Percentiles rank a stretch among this genome's conserved stretches.
These are phyloP conservation scores for Agonopterix subpropinquella DNA, from an alignment of 2,888 invertebrate genomes.

Conservation along the genomic window DNA sequence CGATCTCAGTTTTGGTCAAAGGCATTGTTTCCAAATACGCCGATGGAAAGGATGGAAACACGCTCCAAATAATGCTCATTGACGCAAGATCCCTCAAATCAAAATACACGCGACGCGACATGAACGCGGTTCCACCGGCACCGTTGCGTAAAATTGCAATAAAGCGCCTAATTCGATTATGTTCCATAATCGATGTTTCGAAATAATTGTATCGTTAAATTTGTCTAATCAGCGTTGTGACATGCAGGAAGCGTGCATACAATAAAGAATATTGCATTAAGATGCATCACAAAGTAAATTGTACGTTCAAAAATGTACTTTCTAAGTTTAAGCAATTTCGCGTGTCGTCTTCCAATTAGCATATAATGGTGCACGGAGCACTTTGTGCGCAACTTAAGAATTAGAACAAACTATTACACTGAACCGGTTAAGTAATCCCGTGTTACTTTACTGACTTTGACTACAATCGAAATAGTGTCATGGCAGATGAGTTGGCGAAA, in stretches of 20 bases:
- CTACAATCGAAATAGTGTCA: slow-evolving; percentile 13
- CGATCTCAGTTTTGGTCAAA: slow-evolving; percentile 16
- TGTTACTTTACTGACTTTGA: slow-evolving; percentile 17
- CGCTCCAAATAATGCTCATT: slow-evolving; percentile 19
- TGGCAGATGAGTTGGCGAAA: slow-evolving; percentile 2
- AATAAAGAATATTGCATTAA: slow-evolving; percentile 8
- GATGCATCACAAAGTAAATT: slow-evolving; percentile 9
- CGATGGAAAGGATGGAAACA: slow-evolving; percentile 22
- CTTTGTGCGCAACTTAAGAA: slow-evolving; percentile 37
- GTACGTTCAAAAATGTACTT: slow-evolving; percentile 21
- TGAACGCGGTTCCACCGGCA: slow-evolving; percentile 1
- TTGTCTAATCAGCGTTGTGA: background rate
- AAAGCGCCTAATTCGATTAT: slow-evolving; percentile 16
- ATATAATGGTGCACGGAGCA: slow-evolving; percentile 38
- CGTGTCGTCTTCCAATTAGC: slow-evolving; percentile 55
- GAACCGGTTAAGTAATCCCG: slow-evolving; percentile 36
- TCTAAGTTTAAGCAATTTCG: slow-evolving; percentile 39
- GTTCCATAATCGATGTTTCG: slow-evolving; percentile 13
- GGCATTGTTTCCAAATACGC: slow-evolving; percentile 20
- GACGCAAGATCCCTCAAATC: slow-evolving; percentile 24
- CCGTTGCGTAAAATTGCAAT: slow-evolving; percentile 31
- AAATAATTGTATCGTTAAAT: background rate
- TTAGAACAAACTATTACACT: slow-evolving; percentile 47
- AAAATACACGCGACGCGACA: slow-evolving; percentile 4
- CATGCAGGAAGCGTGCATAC: slow-evolving; percentile 6